Base-by-base conservation (phyloP, 2,113 vertebrate species). In the Podilymbus podiceps region DNA sequence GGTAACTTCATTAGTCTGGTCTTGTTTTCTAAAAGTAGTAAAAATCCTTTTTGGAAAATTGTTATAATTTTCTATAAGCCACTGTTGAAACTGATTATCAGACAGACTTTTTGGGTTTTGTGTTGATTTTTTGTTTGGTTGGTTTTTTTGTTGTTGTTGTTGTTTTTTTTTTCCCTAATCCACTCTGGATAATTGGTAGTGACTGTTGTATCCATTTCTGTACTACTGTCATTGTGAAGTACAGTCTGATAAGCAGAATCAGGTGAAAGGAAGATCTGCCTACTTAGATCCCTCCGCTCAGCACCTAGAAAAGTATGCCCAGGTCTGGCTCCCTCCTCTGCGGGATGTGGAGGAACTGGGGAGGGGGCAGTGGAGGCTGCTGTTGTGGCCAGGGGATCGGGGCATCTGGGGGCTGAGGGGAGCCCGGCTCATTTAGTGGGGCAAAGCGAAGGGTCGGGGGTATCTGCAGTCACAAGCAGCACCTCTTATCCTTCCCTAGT, bases 321-420 rank as follows among this genome's bases (percentile, higher is more conserved):
- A 24, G 44, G 12, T 73, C 53, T 79, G 68, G 49, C 44, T 63
- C 12, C 25, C 44, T 17, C 27, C 23, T n/a, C 22, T 46, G 56
- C 55, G 63, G 23, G 15, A 42, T 10, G 33, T 23, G 44, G 33
- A 52, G 42, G 30, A 79, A 50, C 81, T 71, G 28, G 55, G 44
- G 56, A n/a, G 13, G n/a, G n/a, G 11, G n/a, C 46, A 31, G 56
- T 5, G 63, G 31, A 69, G 28, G 24, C 24, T 74, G 44, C 16
- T 5, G 0, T 35, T 1, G 0, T 20, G 16, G 23, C 19, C 15
- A 20, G 30, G 17, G 50, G 9, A 18, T 6, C 6, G 27, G 22
- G 42, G 9, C 74, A 50, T 28, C 47, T 28, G 7, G 23, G 33
- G 66, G 20, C 31, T 78, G 31, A 49, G 28, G 40, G 46, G 55